Conservation (phyloP, 1,140 invertebrate genomes). For the Cepaea nemoralis region DNA sequence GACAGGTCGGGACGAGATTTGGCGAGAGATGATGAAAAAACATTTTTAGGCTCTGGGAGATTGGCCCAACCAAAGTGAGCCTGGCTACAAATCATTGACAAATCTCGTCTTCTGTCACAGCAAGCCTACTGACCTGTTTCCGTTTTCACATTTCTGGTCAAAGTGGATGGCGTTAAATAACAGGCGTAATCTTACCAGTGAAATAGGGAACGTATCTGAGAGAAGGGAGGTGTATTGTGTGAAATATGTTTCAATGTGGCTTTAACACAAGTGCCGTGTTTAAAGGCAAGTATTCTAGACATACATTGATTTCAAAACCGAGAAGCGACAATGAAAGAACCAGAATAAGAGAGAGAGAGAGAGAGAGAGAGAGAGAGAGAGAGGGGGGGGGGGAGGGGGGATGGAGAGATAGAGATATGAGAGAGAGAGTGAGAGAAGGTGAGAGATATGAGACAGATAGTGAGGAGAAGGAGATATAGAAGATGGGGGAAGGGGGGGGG, state of each 20-base stretch:
- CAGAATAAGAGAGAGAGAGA: constrained; percentile 9
- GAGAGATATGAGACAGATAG: no score
- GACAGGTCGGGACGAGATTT: neutral
- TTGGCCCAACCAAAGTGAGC: neutral
- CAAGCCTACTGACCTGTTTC: no score
- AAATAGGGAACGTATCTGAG: neutral
- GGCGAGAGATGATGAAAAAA: neutral
- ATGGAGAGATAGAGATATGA: neutral
- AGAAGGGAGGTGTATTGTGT: neutral
- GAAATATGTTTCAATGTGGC: neutral
- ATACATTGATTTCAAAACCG: neutral
- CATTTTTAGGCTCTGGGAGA: neutral
- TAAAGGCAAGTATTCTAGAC: neutral
- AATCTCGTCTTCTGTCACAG: neutral
- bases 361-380: neutral
- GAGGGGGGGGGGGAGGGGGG: constrained; percentile 8
- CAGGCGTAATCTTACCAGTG: neutral
- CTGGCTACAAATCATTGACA: neutral
- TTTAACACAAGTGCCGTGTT: no score
- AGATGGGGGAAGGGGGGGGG: no score
- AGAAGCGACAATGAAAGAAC: neutral
- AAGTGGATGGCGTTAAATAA: neutral
- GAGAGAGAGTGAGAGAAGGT: no score
- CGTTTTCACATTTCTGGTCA: no score
- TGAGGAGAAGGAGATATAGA: no score